Conservation (phyloP, 2,888 invertebrate species). For the Micropterix aruncella region DNA sequence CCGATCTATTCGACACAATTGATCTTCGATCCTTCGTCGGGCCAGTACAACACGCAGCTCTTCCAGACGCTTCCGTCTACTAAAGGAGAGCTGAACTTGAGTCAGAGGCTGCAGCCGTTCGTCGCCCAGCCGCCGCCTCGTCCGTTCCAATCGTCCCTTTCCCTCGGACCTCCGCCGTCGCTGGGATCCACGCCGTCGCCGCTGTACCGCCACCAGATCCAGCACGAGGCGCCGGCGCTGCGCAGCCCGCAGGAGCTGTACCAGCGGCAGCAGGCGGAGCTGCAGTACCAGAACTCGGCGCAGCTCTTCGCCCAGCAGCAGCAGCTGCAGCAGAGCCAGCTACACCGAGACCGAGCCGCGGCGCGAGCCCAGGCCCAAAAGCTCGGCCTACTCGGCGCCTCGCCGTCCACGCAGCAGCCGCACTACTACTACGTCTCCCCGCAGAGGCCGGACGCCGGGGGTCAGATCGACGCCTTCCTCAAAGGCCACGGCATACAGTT, state of each 20-base stretch:
- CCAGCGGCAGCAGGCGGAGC: conserved; percentile 47
- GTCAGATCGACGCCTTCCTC: conserved; percentile 70
- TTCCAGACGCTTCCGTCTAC: conserved; percentile 64
- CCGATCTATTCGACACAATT: conserved; percentile 67
- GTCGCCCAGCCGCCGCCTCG: conserved; percentile 43
- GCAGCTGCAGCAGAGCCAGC: conserved; percentile 50
- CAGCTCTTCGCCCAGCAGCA: conserved; percentile 53
- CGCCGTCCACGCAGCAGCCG: conserved; percentile 19
- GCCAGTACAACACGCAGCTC: conserved; percentile 65
- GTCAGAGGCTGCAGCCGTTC: conserved; percentile 62
- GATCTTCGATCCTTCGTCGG: conserved; percentile 60
- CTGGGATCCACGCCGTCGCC: conserved; percentile 23
- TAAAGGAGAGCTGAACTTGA: conserved; percentile 54
- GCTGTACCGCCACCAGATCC: conserved; percentile 33
- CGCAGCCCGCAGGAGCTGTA: conserved; percentile 33
- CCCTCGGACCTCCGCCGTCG: conserved; percentile 31
- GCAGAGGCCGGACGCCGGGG: conserved; percentile 34
- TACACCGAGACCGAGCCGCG: conserved; percentile 42
- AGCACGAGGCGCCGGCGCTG: conserved; percentile 18
- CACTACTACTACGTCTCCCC: conserved; percentile 49
- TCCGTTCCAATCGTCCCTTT: conserved; percentile 43
- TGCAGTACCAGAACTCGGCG: conserved; percentile 46
- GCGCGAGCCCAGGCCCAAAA: conserved; percentile 36
- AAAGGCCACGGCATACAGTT: conserved; percentile 55
- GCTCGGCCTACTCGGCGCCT: conserved; percentile 17